Base-by-base conservation (phyloP, 1,140 invertebrate genomes). In the Proctacanthus coquilletti region DNA sequence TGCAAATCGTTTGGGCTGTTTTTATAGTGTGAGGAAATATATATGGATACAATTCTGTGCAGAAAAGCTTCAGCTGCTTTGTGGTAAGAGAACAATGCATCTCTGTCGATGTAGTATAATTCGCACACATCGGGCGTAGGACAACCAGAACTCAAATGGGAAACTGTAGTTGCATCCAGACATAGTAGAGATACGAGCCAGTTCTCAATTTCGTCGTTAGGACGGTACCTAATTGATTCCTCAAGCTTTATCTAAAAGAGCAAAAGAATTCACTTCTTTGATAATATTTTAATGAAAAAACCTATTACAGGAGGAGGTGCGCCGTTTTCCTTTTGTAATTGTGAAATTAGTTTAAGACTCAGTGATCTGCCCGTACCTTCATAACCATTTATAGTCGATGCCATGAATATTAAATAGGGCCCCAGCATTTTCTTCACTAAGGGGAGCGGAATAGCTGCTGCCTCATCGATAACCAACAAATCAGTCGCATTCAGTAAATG, bases 1-100 rank as follows among this genome's bases (percentile, higher is more conserved):
- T 98, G 94, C 8, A 99, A 66, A 68, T 99, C 96, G 69, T 99
- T 97, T 1, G 96, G 96, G 39, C 83, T 91, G 63, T 99, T 99
- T 75, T 95, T 97, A 56, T 99, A 98, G 70, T 99, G 95, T 10
- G 94, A 97, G 1, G 95, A 76, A 0, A 98, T 94, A 60, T 92
- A 96, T 4, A 99, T 74, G 21, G 85, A 74, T 41, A 98, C 86
- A 0, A 99, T 51, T 47, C 84, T 67, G 52, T 97, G 89, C 4
- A 99, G 66, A 63, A 99, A 98, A 2, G 74, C 65, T 64, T 99
- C 96, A 0, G 94, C 93, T 0, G 88, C 87, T 60, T 85, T 85
- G 51, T 98, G 91, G 57, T 93, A 98, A 38, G 89, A 96, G 63
- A 99, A 99, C 10, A 99, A 61, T 0, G 92, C 92, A 55, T 99